Evolutionary conservation across 2,797 vertebrate species (phyloP).

Genomic region (Sciaenops ocellatus): DNA sequence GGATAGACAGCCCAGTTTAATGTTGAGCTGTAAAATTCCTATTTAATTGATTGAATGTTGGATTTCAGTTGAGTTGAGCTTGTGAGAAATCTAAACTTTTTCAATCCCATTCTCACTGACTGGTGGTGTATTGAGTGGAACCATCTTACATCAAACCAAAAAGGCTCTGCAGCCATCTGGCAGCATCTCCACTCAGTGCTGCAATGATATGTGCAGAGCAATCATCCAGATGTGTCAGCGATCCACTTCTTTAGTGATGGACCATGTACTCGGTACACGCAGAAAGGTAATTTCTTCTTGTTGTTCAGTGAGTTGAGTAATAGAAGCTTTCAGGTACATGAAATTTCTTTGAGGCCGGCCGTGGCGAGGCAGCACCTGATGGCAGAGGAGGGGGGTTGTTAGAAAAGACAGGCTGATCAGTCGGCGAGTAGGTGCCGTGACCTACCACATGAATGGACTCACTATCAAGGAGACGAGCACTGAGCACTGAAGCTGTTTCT

Average conservation of each 20-base stretch:
- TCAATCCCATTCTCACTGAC: not conserved
- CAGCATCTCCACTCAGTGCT: conserved; percentile 34
- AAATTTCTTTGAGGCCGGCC: conserved; percentile 34
- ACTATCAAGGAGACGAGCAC: conserved; percentile 35
- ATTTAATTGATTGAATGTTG: not conserved
- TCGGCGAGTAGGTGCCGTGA: conserved; percentile 46
- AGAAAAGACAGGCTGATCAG: conserved; percentile 48
- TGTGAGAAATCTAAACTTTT: not conserved
- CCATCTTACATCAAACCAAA: conserved; percentile 27
- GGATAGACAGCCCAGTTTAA: too few species aligned
- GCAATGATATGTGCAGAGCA: conserved; percentile 5
- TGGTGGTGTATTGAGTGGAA: conserved; percentile 5
- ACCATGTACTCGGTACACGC: conserved; percentile 15
- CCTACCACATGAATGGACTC: conserved; percentile 51
- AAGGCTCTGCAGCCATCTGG: conserved; percentile 36
- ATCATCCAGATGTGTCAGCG: conserved; percentile 56
- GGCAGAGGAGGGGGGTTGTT: conserved; percentile 26
- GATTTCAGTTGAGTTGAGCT: not conserved
- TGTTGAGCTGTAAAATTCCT: not conserved
- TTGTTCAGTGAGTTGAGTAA: conserved; percentile 52
- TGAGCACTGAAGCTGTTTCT: conserved; percentile 27
- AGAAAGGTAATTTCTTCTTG: conserved; percentile 34
- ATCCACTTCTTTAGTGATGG: conserved; percentile 48
- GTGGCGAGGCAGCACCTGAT: conserved; percentile 27
- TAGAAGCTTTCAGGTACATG: conserved; percentile 52